phyloP scores from a whole-genome alignment of 2,797 vertebrate species.

The Pelodytes ibericus region DNA sequence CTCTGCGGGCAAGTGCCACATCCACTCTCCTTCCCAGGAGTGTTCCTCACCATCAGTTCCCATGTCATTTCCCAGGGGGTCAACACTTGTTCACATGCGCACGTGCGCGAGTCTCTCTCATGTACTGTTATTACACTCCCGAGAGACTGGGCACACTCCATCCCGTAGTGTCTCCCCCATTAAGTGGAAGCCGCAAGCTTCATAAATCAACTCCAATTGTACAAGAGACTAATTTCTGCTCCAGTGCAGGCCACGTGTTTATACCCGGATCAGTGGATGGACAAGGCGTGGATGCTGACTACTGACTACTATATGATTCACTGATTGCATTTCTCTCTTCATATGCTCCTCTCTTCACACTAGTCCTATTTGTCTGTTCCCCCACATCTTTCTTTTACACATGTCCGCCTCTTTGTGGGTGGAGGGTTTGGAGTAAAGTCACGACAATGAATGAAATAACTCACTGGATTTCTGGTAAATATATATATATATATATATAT shows the following conservation, averaged over 20 bases:
- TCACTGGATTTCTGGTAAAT: slow-evolving; percentile 52
- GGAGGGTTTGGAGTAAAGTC: slow-evolving; percentile 17
- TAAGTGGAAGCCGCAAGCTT: not conserved
- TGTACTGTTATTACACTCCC: not conserved
- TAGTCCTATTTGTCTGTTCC: not conserved
- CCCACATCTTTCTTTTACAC: slow-evolving; percentile 6
- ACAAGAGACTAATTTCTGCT: slow-evolving; percentile 19
- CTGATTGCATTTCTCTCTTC: slow-evolving; percentile 1
- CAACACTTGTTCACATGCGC: not conserved
- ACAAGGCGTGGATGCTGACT: slow-evolving; percentile 32
- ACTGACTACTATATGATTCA: not conserved
- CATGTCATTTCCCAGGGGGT: not conserved
- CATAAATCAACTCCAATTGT: slow-evolving; percentile 18
- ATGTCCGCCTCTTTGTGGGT: slow-evolving; percentile 14
- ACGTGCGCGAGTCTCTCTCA: not conserved
- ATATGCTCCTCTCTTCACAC: not conserved
- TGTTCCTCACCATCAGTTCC: not conserved
- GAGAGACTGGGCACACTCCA: not conserved
- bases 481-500: slow-evolving; percentile 51
- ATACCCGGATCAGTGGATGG: slow-evolving; percentile 11
- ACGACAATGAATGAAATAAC: slow-evolving; percentile 55
- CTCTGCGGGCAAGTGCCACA: not conserved
- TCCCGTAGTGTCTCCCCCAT: slow-evolving; percentile 1
- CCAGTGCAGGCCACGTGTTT: slow-evolving; percentile 4
- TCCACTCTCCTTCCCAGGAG: not conserved